Evolutionary conservation across 2,797 vertebrate species (phyloP).

Genomic region (Sylvilagus floridanus): DNA sequence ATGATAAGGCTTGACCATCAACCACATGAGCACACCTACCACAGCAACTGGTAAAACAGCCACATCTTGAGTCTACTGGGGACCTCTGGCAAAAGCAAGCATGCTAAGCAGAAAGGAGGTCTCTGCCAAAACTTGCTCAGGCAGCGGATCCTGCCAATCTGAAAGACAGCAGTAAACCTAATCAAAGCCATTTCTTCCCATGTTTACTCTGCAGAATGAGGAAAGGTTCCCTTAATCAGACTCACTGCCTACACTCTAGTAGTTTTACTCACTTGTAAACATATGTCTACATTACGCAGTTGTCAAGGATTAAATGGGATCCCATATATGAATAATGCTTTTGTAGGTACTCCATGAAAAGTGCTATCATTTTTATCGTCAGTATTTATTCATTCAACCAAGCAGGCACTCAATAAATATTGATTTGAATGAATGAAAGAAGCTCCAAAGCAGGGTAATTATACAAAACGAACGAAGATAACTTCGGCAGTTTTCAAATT

Average conservation of each 20-base stretch:
- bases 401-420: constrained; percentile 54
- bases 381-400: constrained; percentile 60
- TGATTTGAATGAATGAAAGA: constrained; percentile 50
- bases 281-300: constrained; percentile 1
- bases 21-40: neutral
- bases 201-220: constrained; percentile 1
- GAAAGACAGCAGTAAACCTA: neutral
- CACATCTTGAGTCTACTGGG: neutral
- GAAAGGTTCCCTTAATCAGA: constrained; percentile 31
- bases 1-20: neutral
- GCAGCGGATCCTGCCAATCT: neutral
- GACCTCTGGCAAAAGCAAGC: neutral
- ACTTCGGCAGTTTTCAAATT: constrained; percentile 2
- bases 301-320: constrained; percentile 56
- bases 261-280: neutral
- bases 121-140: neutral
- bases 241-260: neutral
- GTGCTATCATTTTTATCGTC: constrained; percentile 45
- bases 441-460: constrained; percentile 6
- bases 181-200: neutral
- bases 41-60: neutral
- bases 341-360: constrained; percentile 41
- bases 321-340: constrained; percentile 58
- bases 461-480: constrained; percentile 26
- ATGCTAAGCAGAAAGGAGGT: neutral